Percentiles rank a stretch among this genome's conserved stretches.
phyloP scores from a whole-genome alignment of 2,797 vertebrate species.

The Phrynocephalus guinanensis region DNA sequence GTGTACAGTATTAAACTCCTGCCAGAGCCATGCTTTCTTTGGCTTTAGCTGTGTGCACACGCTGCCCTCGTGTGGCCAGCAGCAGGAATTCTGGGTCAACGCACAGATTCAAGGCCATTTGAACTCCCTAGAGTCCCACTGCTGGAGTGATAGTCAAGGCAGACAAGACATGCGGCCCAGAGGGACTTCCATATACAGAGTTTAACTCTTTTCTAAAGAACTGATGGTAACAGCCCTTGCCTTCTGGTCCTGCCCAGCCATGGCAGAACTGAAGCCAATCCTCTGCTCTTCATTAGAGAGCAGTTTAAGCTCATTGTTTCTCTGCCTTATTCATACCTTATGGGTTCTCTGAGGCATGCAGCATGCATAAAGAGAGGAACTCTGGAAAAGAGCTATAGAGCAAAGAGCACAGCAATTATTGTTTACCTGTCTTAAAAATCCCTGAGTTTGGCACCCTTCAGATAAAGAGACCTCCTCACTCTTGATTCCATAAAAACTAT shows the following conservation, averaged over 20 bases:
- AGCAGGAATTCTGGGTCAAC: not conserved
- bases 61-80: constrained; percentile 22
- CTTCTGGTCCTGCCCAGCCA: not conserved
- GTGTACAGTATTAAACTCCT: constrained; percentile 12
- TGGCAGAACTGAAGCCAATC: not conserved
- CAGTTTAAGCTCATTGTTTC: constrained; percentile 27
- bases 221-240: not conserved
- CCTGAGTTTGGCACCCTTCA: not conserved
- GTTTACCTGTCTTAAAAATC: constrained; percentile 9
- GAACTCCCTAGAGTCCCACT: not conserved
- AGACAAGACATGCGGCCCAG: not conserved
- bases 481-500: not conserved
- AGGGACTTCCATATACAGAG: not conserved
- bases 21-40: not conserved
- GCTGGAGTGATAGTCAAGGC: not conserved
- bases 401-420: not conserved
- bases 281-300: constrained; percentile 32
- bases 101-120: not conserved
- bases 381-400: not conserved
- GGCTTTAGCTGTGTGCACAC: constrained; percentile 20
- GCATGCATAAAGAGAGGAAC: constrained; percentile 1
- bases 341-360: constrained; percentile 9
- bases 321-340: constrained; percentile 28
- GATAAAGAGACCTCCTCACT: not conserved
- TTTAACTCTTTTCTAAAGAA: constrained; percentile 2